A percentile compares a stretch with the other conserved stretches of the same genome.
phyloP scores from a whole-genome alignment of 2,113 vertebrate genomes.

The Rhipidura dahli region DNA sequence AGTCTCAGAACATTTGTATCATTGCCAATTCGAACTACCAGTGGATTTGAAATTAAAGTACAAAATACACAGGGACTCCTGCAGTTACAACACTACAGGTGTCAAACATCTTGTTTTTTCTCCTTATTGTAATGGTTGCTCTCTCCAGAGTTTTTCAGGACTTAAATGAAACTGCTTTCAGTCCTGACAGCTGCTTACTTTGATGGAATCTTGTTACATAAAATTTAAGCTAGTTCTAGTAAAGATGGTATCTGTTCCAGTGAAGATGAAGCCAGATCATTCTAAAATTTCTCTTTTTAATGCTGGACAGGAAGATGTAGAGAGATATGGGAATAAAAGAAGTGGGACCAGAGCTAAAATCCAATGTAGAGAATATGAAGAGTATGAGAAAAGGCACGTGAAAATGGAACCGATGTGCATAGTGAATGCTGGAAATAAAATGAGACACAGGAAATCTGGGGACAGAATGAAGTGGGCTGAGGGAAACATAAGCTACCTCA shows the following conservation, averaged over 20 bases:
- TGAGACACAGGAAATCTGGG: background rate
- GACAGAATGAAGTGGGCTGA: background rate
- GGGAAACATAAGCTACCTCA: background rate
- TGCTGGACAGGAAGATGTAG: background rate
- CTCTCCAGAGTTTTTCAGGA: background rate
- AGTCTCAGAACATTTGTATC: slow-evolving; percentile 1
- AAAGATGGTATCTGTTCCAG: background rate
- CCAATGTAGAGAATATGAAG: rapidly evolving
- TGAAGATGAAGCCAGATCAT: background rate
- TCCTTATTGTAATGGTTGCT: background rate
- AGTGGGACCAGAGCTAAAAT: background rate
- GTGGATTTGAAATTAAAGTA: slow-evolving; percentile 21
- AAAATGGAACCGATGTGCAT: background rate
- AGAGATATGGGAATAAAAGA: background rate
- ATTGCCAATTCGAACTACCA: background rate
- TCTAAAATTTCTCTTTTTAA: background rate
- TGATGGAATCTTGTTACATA: background rate
- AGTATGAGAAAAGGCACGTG: background rate
- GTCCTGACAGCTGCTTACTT: background rate
- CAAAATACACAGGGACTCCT: background rate
- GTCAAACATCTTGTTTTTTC: background rate
- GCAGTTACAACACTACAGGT: background rate
- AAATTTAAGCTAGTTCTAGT: background rate
- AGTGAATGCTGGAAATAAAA: background rate
- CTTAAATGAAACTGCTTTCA: background rate